These are phyloP conservation scores for Gavialis gangeticus DNA, from an alignment of 2,113 vertebrate genomes.

Conservation along the genomic window DNA sequence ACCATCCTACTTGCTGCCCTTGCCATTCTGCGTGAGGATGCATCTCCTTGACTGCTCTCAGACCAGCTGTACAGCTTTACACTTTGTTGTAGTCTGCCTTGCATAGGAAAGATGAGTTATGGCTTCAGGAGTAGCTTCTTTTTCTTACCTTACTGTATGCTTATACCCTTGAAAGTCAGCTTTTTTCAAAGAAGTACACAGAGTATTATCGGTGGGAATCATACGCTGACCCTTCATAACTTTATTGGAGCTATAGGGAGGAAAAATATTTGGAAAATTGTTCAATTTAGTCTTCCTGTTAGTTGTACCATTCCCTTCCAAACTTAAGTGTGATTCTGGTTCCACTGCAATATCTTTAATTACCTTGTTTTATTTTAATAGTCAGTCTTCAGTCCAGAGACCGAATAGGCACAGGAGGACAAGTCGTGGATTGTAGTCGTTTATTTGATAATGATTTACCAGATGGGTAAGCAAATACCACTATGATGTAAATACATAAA, in stretches of 20 bases:
- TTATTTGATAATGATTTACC: slow-evolving; percentile 96
- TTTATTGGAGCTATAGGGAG: background rate
- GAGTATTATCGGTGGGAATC: background rate
- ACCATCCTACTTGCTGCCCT: background rate
- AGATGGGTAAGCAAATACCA: slow-evolving; percentile 86
- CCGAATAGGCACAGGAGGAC: slow-evolving; percentile 93
- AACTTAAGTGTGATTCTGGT: background rate
- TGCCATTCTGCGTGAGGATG: rapidly evolving
- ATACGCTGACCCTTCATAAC: background rate
- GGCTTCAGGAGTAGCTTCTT: background rate
- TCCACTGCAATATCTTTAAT: slow-evolving; percentile 38
- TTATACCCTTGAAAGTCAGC: background rate
- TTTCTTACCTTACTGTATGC: background rate
- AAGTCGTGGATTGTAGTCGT: slow-evolving; percentile 96
- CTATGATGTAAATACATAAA: background rate
- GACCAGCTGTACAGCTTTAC: rapidly evolving
- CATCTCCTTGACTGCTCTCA: background rate
- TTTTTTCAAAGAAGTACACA: background rate
- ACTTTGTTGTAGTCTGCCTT: background rate
- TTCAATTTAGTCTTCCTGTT: background rate
- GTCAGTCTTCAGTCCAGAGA: slow-evolving; percentile 97
- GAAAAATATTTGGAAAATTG: rapidly evolving
- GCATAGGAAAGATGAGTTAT: background rate
- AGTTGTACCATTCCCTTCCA: background rate
- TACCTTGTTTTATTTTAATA: slow-evolving; percentile 77